Evolutionary conservation across 2,113 vertebrate genomes (phyloP), one percentile per base, ranked within the genome.

Genomic region (Coracopsis vasa): DNA sequence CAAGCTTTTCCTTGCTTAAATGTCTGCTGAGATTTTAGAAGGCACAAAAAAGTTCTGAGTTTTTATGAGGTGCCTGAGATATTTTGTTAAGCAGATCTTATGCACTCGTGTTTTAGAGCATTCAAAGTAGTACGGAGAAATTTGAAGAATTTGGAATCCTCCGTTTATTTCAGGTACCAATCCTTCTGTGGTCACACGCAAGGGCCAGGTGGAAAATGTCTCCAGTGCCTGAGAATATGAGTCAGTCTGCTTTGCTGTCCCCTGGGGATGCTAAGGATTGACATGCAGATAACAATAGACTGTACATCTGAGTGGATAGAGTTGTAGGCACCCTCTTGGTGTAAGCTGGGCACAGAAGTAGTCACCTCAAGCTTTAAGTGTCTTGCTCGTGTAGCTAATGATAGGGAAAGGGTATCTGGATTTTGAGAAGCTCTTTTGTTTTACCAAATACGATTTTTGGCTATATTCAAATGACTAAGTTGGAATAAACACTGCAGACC

Each of bases 251-350:
- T 87, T 78, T 78, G 3, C 2, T 29, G 0, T 53, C 5, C 16
- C 10, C 0, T 51, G 20, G 14, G 6, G 14, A 47, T 64, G 19
- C 23, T 54, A 27, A 56, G 25, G 47, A 62, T 39, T 85, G 13
- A 51, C n/a, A 9, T 31, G 18, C 16, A 83, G 44, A 41, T 21
- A 54, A 13, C 23, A 44, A 64, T 0, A 56, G 23, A 51, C 37
- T 35, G 13, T 56, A 23, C 0, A 0, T 21, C 41, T 39, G 27
- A 20, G 31, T 23, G 31, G 15, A 3, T 61, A 29, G 10, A 53
- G 16, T 28, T 90, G 9, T 39, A 42, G 33, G 24, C 12, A 81
- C 6, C 7, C 20, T 47, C 11, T 80, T 0, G 4, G n/a, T 84
- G 13, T 18, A 70, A 70, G 9, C 5, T 58, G 35, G 9, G 45